A percentile compares a stretch with the other conserved stretches of the same genome.
Evolutionary conservation across 2,888 invertebrate species (phyloP).

Genomic region (Meganola albula): DNA sequence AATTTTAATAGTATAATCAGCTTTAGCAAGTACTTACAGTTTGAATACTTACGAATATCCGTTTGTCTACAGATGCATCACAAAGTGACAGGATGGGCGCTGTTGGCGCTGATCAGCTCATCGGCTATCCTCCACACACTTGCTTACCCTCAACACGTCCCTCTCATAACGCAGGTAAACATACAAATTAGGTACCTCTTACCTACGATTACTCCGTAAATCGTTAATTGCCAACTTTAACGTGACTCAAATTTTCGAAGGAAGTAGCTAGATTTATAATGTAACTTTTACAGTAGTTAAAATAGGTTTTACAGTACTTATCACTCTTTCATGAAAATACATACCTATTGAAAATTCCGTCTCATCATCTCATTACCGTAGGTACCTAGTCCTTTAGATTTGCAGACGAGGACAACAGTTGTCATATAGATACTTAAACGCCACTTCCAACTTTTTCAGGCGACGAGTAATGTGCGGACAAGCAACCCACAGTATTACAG

Average conservation of each 20-base stretch:
- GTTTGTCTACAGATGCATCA: conserved; percentile 75
- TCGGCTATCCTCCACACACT: conserved; percentile 82
- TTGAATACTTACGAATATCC: conserved; percentile 31
- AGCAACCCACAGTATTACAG: conserved; percentile 70
- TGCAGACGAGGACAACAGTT: background rate
- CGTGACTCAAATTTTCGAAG: too few species aligned
- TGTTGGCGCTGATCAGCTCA: conserved; percentile 83
- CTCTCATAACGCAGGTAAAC: conserved; percentile 64
- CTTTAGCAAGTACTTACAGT: conserved; percentile 1
- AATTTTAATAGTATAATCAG: background rate
- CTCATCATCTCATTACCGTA: too few species aligned
- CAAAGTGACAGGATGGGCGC: conserved; percentile 81
- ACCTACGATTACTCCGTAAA: too few species aligned
- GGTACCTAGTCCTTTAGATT: too few species aligned
- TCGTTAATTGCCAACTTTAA: too few species aligned
- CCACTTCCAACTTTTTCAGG: conserved; percentile 53
- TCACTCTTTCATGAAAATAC: too few species aligned
- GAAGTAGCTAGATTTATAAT: too few species aligned
- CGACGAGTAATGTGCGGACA: conserved; percentile 65
- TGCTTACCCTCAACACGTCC: conserved; percentile 79
- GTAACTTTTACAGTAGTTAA: too few species aligned
- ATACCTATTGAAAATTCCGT: too few species aligned
- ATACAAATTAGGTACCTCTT: too few species aligned
- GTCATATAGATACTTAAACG: background rate
- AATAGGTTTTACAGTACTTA: too few species aligned